Evolutionary conservation across 1,140 invertebrate species (phyloP).

Genomic region (Drepana arcuata): DNA sequence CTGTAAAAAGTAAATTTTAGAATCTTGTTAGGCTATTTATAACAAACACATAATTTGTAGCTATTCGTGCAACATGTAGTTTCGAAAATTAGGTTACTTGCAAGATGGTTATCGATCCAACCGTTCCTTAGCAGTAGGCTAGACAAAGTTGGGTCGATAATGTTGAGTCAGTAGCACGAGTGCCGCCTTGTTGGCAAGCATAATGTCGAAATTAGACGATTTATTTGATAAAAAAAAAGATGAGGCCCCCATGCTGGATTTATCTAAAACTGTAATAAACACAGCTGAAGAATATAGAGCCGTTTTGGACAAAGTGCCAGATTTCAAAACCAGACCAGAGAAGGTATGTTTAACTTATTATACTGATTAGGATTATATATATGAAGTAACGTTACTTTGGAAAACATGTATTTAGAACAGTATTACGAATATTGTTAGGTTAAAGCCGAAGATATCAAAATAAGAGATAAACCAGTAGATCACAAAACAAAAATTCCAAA

Average conservation of each 20-base stretch:
- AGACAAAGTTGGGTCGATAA: conserved; percentile 31
- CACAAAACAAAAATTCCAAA: conserved; percentile 79
- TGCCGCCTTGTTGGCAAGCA: conserved; percentile 7
- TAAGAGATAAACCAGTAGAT: conserved; percentile 75
- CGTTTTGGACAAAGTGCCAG: conserved; percentile 87
- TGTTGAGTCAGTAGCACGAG: conserved; percentile 11
- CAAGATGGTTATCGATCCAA: conserved; percentile 34
- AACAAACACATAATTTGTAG: conserved; percentile 17
- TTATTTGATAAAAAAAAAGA: conserved; percentile 88
- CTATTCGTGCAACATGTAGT: conserved; percentile 31
- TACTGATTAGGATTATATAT: no score
- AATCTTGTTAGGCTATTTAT: conserved; percentile 5
- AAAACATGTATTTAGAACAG: no score
- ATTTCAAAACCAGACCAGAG: conserved; percentile 90
- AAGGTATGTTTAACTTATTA: conserved; percentile 76
- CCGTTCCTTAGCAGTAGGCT: conserved; percentile 32
- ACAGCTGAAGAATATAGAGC: conserved; percentile 86
- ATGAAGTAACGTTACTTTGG: no score
- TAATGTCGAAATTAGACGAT: conserved; percentile 83
- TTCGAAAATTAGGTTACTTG: conserved; percentile 38
- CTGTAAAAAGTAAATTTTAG: conserved; percentile 27
- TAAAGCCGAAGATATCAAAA: conserved; percentile 77
- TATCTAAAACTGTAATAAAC: conserved; percentile 83
- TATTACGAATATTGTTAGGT: no score
- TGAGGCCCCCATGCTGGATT: conserved; percentile 84